These are phyloP conservation scores for Hippocampus guttulatus DNA, from an alignment of 2,113 vertebrate species.

Conservation along the genomic window DNA sequence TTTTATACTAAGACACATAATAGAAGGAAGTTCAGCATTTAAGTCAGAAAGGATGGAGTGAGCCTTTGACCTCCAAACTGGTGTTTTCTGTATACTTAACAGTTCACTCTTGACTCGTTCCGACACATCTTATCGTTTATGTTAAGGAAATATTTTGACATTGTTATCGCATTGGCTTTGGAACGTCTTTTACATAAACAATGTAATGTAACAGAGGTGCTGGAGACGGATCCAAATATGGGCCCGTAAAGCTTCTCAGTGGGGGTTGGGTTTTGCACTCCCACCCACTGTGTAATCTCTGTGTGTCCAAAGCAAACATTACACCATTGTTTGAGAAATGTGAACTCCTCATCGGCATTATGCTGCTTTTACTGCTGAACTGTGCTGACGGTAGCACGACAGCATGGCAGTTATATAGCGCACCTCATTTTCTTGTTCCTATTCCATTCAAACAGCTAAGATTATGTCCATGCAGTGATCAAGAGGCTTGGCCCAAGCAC, in stretches of 20 bases:
- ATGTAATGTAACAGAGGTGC: conserved; percentile 16
- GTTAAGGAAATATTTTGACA: conserved; percentile 3
- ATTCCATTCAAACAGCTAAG: background rate
- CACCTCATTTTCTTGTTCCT: background rate
- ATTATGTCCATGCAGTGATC: background rate
- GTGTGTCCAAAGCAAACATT: conserved; percentile 45
- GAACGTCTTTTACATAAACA: conserved; percentile 15
- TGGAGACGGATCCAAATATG: conserved; percentile 43
- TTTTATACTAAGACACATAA: background rate
- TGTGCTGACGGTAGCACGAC: background rate
- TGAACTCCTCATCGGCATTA: conserved; percentile 16
- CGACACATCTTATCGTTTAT: background rate
- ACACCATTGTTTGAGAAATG: conserved; percentile 43
- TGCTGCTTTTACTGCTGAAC: conserved; percentile 14
- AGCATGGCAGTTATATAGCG: background rate
- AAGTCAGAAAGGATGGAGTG: background rate
- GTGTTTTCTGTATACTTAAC: background rate
- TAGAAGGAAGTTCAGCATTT: background rate
- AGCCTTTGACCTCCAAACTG: background rate
- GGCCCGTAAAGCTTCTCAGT: conserved; percentile 20
- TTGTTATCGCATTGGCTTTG: conserved; percentile 15
- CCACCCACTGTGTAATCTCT: conserved; percentile 20
- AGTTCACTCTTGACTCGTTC: background rate
- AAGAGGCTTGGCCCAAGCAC: background rate
- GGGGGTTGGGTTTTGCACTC: conserved; percentile 18